Evolutionary conservation across 2,797 vertebrate species (phyloP).

Genomic region (Poeciliopsis infans): DNA sequence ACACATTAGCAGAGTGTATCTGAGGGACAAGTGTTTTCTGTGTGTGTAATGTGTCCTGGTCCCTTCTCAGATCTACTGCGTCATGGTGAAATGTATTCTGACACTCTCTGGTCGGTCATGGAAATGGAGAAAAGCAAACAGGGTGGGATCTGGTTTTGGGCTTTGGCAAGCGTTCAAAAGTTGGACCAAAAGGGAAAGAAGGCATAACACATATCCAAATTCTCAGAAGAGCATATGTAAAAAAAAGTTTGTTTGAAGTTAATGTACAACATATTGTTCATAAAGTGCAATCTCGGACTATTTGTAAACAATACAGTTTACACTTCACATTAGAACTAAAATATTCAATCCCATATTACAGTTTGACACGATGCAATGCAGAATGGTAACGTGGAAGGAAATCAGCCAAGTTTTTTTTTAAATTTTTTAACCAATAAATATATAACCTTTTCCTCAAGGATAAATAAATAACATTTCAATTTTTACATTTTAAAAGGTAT

Average conservation of each 20-base stretch:
- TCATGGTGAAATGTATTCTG: constrained; percentile 72
- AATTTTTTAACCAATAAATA: background rate
- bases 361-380: background rate
- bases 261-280: constrained; percentile 13
- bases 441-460: background rate
- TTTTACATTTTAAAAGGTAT: background rate
- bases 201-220: constrained; percentile 35
- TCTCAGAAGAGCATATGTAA: background rate
- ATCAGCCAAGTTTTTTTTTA: background rate
- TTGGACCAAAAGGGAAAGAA: constrained; percentile 34
- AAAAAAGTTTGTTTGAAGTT: background rate
- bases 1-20: constrained; percentile 69
- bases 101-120: constrained; percentile 69
- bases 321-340: background rate
- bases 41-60: constrained; percentile 49
- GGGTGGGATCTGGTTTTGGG: constrained; percentile 53
- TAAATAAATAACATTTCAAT: background rate
- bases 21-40: constrained; percentile 55
- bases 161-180: constrained; percentile 57
- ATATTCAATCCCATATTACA: background rate
- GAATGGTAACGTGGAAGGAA: background rate
- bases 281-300: background rate
- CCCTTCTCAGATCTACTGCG: constrained; percentile 65
- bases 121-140: constrained; percentile 74
- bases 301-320: background rate